Evolutionary conservation across 2,888 invertebrate genomes (phyloP), one percentile per base, ranked within the genome.

Genomic region (Linnaemya tessellans): DNA sequence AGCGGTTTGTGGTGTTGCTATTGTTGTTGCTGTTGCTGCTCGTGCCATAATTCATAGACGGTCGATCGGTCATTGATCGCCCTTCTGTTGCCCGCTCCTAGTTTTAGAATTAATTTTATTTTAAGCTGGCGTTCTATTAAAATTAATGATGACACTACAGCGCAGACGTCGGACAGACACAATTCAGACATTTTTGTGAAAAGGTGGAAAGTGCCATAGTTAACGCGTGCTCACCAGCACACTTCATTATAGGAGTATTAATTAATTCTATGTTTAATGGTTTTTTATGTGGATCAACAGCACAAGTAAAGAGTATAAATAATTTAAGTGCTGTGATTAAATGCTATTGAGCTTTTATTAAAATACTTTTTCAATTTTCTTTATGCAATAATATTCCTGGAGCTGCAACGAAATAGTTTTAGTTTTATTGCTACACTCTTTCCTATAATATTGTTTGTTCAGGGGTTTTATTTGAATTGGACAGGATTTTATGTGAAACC

Each of bases 211-310:
- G 65, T 73, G 78, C 54, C 20, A 70, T 46, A 73, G 80, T 64
- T 73, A 78, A 73, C 84, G 84, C 84, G 81, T 84, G 85, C 84
- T 85, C 80, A 58, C 35, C 78, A 65, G 82, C 85, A 87, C 87
- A 86, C 87, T 84, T 87, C 85, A 86, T 87, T 87, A 81, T 58
- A 30, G 3, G 30, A 30, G 30, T 30, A 67, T 75, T 82, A 85
- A 82, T 85, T 79, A 65, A 82, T 80, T 80, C 70, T 54, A 41
- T 60, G 60, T 74, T 74, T 74, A 80, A 80, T 80, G 51, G 67
- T 64, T 65, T 70, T 35, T 30, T 30, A 41, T 74, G 20, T n/a
- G 49, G 22, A 46, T 64, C 38, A 56, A 49, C 13, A 38, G 5
- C 7, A 80, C 46, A 54, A 41, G 11, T 20, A 73, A 58, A 20